Conservation (phyloP, 2,113 vertebrate genomes). For the Accipiter cooperii region DNA sequence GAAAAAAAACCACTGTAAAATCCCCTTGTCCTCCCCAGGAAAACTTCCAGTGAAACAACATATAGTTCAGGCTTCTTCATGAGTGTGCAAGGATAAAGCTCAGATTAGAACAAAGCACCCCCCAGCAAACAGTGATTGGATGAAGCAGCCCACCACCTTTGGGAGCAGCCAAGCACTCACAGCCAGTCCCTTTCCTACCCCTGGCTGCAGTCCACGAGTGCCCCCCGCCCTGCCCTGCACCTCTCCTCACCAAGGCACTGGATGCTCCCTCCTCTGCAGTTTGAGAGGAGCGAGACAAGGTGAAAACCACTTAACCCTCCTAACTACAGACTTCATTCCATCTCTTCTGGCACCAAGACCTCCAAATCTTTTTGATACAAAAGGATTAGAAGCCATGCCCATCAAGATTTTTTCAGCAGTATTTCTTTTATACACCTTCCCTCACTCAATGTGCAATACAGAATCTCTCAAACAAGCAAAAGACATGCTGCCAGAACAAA, state of each 20-base stretch:
- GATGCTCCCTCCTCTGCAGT: background rate
- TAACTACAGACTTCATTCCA: background rate
- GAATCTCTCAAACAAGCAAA: background rate
- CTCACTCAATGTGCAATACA: background rate
- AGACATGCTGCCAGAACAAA: background rate
- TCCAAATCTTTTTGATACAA: background rate
- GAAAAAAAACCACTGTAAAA: background rate
- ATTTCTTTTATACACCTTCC: background rate
- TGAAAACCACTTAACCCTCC: background rate
- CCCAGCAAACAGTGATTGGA: background rate
- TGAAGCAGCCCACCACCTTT: background rate
- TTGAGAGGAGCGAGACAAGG: background rate
- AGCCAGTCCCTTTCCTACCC: background rate
- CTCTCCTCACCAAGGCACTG: background rate
- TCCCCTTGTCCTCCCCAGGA: background rate
- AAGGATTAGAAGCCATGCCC: background rate
- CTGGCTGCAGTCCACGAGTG: accelerated
- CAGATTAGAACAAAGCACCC: background rate
- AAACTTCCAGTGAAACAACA: background rate
- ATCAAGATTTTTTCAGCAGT: background rate
- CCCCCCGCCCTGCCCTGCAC: accelerated
- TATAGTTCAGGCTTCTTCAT: background rate
- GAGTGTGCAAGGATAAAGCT: background rate
- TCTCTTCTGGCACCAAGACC: background rate
- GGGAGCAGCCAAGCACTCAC: background rate